Base-by-base conservation (phyloP, 2,888 invertebrate genomes). In the Congeria kusceri region DNA sequence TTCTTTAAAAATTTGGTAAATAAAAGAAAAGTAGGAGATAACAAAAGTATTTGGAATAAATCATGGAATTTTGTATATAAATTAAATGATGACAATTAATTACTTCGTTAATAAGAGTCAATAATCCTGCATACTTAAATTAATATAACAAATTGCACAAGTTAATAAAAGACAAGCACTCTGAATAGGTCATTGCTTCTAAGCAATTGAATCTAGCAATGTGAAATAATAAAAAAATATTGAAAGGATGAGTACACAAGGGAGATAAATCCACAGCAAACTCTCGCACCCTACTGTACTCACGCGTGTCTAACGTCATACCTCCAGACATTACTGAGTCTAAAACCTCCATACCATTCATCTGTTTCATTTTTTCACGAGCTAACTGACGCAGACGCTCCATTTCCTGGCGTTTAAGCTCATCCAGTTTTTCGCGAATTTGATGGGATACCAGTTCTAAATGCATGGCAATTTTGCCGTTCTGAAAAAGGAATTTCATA, bases 391-490 rank as follows among this genome's bases (percentile, higher is more conserved):
- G 95, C 47, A 99, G 94, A 87, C 98, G 95, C 59, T 96, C 96
- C 72, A 99, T 91, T 94, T 99, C 99, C 29, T 96, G 95, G 57
- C 99, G 95, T 93, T 99, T 99, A 57, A 98, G 95, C 94, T 99
- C 99, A 92, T 99, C 98, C 78, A 99, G 94, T 92, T 96, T 96
- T 0, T 96, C 96, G 84, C 99, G 95, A 0, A 99, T 96, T 89
- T 97, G 95, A 92, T 98, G 98, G 90, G 96, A 96, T 0, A 98
- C 98, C 92, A 96, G 96, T 90, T 98, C 97, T 72, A 99, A 94
- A 91, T 98, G 97, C 80, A 96, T 95, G 0, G 99, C 98, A 85
- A 99, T 98, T 93, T 97, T 97, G 0, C 98, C 98, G 84, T 96
- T 96, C 97, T 97, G 94, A 5, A 94, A 85, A 88, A 61, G 44